Base-by-base conservation (phyloP, 1,140 invertebrate genomes). In the Tetragonula clypearis region DNA sequence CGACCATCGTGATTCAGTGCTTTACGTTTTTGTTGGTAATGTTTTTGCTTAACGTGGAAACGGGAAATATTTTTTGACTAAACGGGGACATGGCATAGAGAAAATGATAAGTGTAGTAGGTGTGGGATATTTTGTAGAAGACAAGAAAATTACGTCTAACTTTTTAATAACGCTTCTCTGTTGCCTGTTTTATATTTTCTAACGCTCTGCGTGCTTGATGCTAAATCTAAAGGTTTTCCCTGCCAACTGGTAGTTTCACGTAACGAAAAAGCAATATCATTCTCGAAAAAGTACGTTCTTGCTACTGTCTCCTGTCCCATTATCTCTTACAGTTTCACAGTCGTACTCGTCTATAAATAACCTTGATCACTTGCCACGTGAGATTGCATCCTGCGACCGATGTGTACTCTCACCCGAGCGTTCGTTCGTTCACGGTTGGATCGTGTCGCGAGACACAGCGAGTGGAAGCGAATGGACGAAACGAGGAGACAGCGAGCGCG, bases 301-400 rank as follows among this genome's bases (percentile, higher is more conserved):
- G 30, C 35, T 71, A 14, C 66, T 82, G 78, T 77, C 88, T 69
- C 78, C 41, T 49, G 41, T 49, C 41, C 41, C 78, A 75, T 85
- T 81, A 77, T 82, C 86, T 30, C 41, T 26, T 55, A 68, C 21
- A 87, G 74, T 76, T 79, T 71, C 62, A 79, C 84, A 83, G 87
- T 80, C 75, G 72, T 23, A 69, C 12, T 49, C 26, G 60, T 69
- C 66, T 68, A 79, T 77, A 88, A 81, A 84, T 79, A 88, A 62
- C 58, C 26, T 41, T 62, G 30, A 58, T 53, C 72, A 71, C 69
- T 85, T 68, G 23, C 21, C 68, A 58, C 62, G 53, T 49, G 19
- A 85, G 23, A n/a, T n/a, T 55, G 73, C 17, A 30, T 35, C 35
- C 30, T 72, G 66, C 49, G 15, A 41, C 23, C 23, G 49, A 30